Percentiles rank a stretch among this genome's conserved stretches.
Evolutionary conservation across 2,797 vertebrate species (phyloP).

Genomic region (Podarcis siculus): DNA sequence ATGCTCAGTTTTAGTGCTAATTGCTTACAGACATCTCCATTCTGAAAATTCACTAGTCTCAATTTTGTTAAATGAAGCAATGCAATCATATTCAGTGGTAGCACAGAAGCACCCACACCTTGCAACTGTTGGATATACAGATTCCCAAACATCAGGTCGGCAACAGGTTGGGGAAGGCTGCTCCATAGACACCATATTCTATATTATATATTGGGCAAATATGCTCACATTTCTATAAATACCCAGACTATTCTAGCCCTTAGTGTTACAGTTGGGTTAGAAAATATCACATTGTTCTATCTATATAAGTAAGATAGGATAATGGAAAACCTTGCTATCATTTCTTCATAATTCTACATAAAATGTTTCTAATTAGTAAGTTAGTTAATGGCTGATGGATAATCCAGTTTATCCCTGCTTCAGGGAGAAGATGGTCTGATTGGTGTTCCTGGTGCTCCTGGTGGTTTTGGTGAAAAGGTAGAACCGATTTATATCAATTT

Average conservation of each 20-base stretch:
- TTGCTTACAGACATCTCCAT: not conserved
- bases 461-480: conserved; percentile 68
- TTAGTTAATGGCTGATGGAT: not conserved
- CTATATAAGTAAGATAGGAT: not conserved
- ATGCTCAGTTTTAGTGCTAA: not conserved
- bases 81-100: not conserved
- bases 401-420: conserved; percentile 43
- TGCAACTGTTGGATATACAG: not conserved
- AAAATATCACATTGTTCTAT: conserved; percentile 10
- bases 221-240: not conserved
- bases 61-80: not conserved
- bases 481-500: conserved; percentile 26
- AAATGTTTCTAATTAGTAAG: not conserved
- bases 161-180: no score
- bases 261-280: conserved; percentile 1
- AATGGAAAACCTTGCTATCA: conserved; percentile 16
- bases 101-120: not conserved
- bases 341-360: conserved; percentile 12
- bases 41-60: not conserved
- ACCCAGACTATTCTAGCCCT: not conserved
- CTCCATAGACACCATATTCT: not conserved
- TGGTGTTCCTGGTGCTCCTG: conserved; percentile 60
- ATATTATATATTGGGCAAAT: conserved; percentile 13
- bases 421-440: conserved; percentile 72
- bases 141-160: not conserved